A percentile compares a stretch with the other conserved stretches of the same genome.
Conservation (phyloP, 2,888 invertebrate species). For the Eupelmus urozonus region DNA sequence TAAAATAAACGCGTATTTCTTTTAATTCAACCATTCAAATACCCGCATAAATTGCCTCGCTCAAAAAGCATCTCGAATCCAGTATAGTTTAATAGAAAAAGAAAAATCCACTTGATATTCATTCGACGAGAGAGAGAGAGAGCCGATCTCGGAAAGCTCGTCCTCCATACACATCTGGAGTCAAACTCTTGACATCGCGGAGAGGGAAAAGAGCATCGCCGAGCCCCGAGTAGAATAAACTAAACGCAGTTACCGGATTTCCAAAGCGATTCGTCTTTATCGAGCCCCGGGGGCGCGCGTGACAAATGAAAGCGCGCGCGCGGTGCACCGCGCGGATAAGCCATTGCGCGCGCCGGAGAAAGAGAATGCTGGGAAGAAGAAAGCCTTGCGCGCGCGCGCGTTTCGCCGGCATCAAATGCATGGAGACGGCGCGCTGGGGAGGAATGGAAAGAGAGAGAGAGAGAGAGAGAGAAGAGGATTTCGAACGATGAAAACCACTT, state of each 20-base stretch:
- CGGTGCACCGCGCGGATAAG: neutral
- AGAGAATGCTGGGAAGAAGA: neutral
- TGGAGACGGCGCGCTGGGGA: neutral
- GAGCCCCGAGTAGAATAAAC: neutral
- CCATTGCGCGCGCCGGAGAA: neutral
- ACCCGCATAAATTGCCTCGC: too few relatives aligned
- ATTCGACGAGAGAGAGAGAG: too few relatives aligned
- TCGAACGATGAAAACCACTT: conserved; percentile 59
- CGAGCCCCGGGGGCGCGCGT: too few relatives aligned
- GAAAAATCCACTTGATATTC: too few relatives aligned
- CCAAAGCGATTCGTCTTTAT: conserved; percentile 14
- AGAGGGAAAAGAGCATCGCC: too few relatives aligned
- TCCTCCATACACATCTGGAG: too few relatives aligned
- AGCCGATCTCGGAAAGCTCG: too few relatives aligned
- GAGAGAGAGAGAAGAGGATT: conserved; percentile 32
- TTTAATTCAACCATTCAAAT: too few relatives aligned
- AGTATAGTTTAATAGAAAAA: too few relatives aligned
- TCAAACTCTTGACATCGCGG: too few relatives aligned
- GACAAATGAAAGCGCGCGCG: conserved; percentile 40
- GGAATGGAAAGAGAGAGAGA: conserved; percentile 2
- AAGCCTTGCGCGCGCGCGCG: neutral
- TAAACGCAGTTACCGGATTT: neutral
- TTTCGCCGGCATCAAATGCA: conserved; percentile 11
- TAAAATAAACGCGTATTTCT: too few relatives aligned
- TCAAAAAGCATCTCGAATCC: too few relatives aligned